Evolutionary conservation across 2,888 invertebrate genomes (phyloP).

Genomic region (Chrysomela aeneicollis): DNA sequence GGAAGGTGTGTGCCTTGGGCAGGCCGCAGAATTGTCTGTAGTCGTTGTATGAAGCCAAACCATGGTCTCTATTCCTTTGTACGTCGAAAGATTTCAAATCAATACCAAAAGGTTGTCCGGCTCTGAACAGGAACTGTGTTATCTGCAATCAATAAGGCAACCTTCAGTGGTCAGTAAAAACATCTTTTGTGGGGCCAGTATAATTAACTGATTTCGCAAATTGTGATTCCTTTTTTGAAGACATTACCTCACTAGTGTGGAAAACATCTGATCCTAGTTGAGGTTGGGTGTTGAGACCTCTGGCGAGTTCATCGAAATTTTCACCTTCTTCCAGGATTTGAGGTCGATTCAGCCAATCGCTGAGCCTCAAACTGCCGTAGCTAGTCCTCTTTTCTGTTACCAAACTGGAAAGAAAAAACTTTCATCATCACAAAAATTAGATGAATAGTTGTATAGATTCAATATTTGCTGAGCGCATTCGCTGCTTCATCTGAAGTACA

Average conservation of each 20-base stretch:
- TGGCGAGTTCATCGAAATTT: constrained; percentile 75
- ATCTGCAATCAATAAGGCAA: constrained; percentile 61
- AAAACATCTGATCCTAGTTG: constrained; percentile 80
- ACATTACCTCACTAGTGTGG: constrained; percentile 75
- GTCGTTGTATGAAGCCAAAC: constrained; percentile 79
- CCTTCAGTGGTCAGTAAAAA: not conserved
- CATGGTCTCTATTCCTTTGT: constrained; percentile 88
- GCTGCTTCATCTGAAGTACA: too few species aligned
- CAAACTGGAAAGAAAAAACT: constrained; percentile 60
- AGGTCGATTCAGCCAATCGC: constrained; percentile 77
- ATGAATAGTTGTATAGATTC: too few species aligned
- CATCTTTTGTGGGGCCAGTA: too few species aligned
- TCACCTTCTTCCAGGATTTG: constrained; percentile 70
- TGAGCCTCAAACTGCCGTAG: constrained; percentile 69
- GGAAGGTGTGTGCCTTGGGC: constrained; percentile 71
- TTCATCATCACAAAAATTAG: too few species aligned
- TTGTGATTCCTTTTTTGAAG: too few species aligned
- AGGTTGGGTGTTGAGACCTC: constrained; percentile 81
- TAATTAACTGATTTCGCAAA: too few species aligned
- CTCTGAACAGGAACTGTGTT: constrained; percentile 72
- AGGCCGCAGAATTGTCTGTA: constrained; percentile 81
- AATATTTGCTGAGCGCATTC: too few species aligned
- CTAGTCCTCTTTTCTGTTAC: constrained; percentile 67
- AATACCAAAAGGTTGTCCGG: constrained; percentile 74
- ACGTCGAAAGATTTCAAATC: constrained; percentile 85